Base-by-base conservation (phyloP, 2,797 vertebrate species). In the Lepilemur ruficaudatus region DNA sequence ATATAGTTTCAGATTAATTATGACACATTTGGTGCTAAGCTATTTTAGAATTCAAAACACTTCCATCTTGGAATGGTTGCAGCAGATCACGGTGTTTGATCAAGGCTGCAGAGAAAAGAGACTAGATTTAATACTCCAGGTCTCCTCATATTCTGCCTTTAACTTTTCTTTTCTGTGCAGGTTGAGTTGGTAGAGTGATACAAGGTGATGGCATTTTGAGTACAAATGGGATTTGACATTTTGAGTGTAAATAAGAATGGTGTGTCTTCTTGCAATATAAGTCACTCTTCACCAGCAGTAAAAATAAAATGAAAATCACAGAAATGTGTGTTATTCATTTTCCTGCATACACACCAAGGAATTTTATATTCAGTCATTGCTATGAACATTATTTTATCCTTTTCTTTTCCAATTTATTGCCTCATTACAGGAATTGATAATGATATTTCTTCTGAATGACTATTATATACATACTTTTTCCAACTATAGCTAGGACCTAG, bases 21-120 rank as follows among this genome's bases (percentile, higher is more conserved):
- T 96, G 96, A 97, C 94, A 97, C 97, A 97, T 95, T 97, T 96
- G 93, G 95, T 96, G 93, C 92, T 93, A 95, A 96, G 92, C 94
- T 98, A 97, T 98, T 98, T 97, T 97, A 94, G 96, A 97, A 97
- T 97, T 97, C 96, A 96, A 97, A 97, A 97, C 96, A 96, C 73
- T 97, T 93, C 82, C 90, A 76, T 97, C 93, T 97, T 96, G 97
- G 91, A 97, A 95, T 90, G 67, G 94, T 97, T 98, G 93, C 94
- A 91, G 92, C 82, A 96, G 97, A 96, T 97, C 82, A 80, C 65
- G 23, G 89, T 87, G 72, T 96, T 96, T 96, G 96, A 97, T 98
- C 78, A 97, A 95, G 89, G 69, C 87, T 92, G 48, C 32, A 83
- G 46, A 95, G 82, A 85, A 92, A 79, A 50, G 72, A 91, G 30